Conservation (phyloP, 2,888 invertebrate genomes). For the Aethes cnicana region DNA sequence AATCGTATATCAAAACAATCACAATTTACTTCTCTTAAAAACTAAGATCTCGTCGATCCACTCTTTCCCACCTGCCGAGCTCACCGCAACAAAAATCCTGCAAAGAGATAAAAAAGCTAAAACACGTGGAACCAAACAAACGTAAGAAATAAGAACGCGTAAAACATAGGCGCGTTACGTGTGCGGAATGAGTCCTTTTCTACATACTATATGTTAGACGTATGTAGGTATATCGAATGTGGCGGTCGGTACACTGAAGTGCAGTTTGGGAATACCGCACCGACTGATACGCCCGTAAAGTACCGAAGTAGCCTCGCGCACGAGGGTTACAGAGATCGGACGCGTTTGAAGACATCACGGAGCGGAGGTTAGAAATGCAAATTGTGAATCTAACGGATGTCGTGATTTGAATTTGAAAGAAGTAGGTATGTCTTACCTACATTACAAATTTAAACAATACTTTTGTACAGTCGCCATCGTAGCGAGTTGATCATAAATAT, state of each 20-base stretch:
- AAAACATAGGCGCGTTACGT: slow-evolving; percentile 62
- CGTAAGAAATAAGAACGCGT: slow-evolving; percentile 51
- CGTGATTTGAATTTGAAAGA: background rate
- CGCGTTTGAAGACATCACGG: slow-evolving; percentile 42
- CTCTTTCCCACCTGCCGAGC: slow-evolving; percentile 1
- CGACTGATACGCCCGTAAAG: slow-evolving; percentile 78
- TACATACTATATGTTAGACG: slow-evolving; percentile 30
- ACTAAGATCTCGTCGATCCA: no score
- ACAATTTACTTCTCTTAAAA: no score
- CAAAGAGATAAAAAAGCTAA: slow-evolving; percentile 25
- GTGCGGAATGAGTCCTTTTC: slow-evolving; percentile 48
- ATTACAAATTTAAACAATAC: no score
- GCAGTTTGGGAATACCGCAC: slow-evolving; percentile 82
- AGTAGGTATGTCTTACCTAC: no score
- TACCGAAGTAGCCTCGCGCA: slow-evolving; percentile 47
- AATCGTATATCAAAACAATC: no score
- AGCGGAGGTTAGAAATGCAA: no score
- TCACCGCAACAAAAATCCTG: slow-evolving; percentile 14
- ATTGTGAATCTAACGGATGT: no score
- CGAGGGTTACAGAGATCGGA: slow-evolving; percentile 39
- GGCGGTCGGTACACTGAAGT: slow-evolving; percentile 71
- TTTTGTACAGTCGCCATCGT: no score
- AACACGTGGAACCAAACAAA: slow-evolving; percentile 28
- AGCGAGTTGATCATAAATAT: no score
- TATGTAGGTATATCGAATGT: slow-evolving; percentile 53